Base-by-base conservation (phyloP, 1,140 invertebrate genomes). In the Metopolophium dirhodum region DNA sequence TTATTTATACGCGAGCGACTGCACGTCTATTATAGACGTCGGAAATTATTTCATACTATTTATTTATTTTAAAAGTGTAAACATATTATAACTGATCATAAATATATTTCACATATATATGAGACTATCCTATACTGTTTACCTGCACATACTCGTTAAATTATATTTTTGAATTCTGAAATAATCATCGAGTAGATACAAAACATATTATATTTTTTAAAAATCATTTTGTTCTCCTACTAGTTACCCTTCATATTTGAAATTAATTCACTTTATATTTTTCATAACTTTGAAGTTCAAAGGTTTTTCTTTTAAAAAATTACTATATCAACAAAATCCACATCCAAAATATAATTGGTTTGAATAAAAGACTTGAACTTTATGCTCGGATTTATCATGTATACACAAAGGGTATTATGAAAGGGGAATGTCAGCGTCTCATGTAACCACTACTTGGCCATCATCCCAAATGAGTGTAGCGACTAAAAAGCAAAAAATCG, bases 261-360 rank as follows among this genome's bases (percentile, higher is more conserved):
- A 35, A 77, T 77, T 77, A 77, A 77, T 18, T 77, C 30, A 77
- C n/a, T 77, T 35, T 77, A 77, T 35, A 77, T n/a, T 77, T 77
- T 77, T 77, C 30, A n/a, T 77, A n/a, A 77, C 22, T 77, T 54
- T 77, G 11, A 18, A 77, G n/a, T 77, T 77, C 61, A 77, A 77
- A 77, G 61, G n/a, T 18, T 77, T n/a, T 77, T 30, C 41, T 61
- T 14, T 77, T 4, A 4, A 22, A 20, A 77, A 77, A 77, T 77
- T 77, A 77, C 61, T 77, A 77, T 77, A 77, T 77, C n/a, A 77
- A 77, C 61, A 77, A 77, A n/a, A 77, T 77, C n/a, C 61, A 6
- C 61, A 77, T 77, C 30, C 61, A 7, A 61, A 77, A 77, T 77
- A 77, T 77, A 77, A 77, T 77, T 77, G n/a, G 61, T 77, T 18